These are phyloP conservation scores for Orchestes rusci DNA, from an alignment of 2,888 invertebrate genomes.

Conservation along the genomic window DNA sequence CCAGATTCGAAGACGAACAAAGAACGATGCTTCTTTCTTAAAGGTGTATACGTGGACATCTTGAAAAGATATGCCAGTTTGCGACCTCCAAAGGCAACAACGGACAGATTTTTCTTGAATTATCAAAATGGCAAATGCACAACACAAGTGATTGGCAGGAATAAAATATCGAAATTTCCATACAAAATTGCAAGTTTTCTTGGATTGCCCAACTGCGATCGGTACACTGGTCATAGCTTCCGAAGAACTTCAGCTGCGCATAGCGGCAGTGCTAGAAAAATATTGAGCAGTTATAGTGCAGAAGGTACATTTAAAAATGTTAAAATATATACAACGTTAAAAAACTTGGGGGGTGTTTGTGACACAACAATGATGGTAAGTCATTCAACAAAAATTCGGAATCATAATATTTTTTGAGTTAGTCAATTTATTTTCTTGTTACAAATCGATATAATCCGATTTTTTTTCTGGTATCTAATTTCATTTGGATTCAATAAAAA, in stretches of 20 bases:
- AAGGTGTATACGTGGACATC: not conserved
- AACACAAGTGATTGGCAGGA: constrained; percentile 17
- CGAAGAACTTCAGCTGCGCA: constrained; percentile 1
- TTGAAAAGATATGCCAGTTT: constrained; percentile 18
- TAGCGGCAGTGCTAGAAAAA: too few species aligned
- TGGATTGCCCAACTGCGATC: constrained; percentile 15
- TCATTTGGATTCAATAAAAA: too few species aligned
- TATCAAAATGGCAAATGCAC: constrained; percentile 23
- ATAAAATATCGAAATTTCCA: constrained; percentile 22
- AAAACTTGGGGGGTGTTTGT: too few species aligned
- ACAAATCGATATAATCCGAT: too few species aligned
- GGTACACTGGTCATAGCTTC: constrained; percentile 20
- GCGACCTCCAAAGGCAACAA: constrained; percentile 11
- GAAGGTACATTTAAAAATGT: too few species aligned
- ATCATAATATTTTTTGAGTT: too few species aligned
- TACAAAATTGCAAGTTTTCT: constrained; percentile 22
- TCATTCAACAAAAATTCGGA: too few species aligned
- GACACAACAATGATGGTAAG: too few species aligned
- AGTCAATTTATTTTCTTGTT: too few species aligned
- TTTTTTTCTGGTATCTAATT: too few species aligned
- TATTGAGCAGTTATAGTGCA: too few species aligned
- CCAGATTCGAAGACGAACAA: not conserved
- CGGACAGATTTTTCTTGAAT: constrained; percentile 20
- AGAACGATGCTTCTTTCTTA: not conserved
- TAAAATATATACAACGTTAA: too few species aligned